phyloP scores from a whole-genome alignment of 2,113 vertebrate species.

The Notechis scutatus region DNA sequence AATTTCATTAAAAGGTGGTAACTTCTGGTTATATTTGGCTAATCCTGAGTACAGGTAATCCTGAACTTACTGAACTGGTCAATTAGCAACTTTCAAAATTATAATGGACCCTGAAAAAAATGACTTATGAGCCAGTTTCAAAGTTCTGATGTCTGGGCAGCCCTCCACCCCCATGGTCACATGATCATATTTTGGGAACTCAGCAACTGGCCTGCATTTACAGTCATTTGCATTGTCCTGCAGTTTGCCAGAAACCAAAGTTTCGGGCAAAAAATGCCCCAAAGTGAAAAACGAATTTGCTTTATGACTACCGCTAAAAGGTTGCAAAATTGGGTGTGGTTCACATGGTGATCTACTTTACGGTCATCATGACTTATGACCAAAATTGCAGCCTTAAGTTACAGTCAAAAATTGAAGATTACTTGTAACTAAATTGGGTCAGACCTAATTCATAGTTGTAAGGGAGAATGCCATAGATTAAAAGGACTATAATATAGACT shows the following conservation, averaged over 20 bases:
- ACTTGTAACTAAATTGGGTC: not conserved
- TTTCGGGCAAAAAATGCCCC: not conserved
- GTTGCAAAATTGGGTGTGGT: not conserved
- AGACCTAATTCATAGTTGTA: not conserved
- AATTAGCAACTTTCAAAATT: not conserved
- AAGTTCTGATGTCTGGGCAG: not conserved
- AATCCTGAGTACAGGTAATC: not conserved
- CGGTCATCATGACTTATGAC: not conserved
- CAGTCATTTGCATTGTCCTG: not conserved
- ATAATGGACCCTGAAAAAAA: not conserved
- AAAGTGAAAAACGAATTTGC: not conserved
- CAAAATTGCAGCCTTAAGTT: not conserved
- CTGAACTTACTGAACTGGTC: not conserved
- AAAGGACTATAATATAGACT: not conserved
- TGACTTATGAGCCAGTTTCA: not conserved
- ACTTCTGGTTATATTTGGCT: not conserved
- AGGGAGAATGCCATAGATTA: not conserved
- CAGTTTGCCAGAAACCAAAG: not conserved
- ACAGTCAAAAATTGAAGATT: not conserved
- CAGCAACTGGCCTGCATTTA: not conserved
- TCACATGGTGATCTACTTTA: no score
- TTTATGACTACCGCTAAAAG: rapidly evolving
- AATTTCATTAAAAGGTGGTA: not conserved
- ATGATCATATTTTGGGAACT: not conserved
- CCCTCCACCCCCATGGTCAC: not conserved